A percentile compares a stretch with the other conserved stretches of the same genome.
These are phyloP conservation scores for Microtus ochrogaster DNA, from an alignment of 2,113 vertebrate genomes.

Conservation along the genomic window DNA sequence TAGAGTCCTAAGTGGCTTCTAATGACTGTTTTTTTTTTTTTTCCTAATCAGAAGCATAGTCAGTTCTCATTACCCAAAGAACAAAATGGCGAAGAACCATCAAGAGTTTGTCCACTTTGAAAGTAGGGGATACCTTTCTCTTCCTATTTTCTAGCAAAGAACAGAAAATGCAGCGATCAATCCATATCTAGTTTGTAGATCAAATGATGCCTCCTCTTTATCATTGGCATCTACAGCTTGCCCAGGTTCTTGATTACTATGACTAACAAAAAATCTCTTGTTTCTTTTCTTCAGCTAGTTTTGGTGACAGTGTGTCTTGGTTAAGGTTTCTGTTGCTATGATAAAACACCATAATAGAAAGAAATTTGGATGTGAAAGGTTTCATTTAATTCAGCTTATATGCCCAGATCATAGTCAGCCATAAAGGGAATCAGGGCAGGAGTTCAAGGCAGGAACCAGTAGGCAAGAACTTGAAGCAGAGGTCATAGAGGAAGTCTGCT, in stretches of 20 bases:
- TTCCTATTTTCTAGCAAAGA: rapidly evolving
- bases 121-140: not conserved
- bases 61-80: not conserved
- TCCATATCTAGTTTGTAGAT: not conserved
- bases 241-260: not conserved
- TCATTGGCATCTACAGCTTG: not conserved
- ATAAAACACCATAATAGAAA: not conserved
- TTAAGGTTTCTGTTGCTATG: not conserved
- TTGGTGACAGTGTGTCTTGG: too few relatives aligned
- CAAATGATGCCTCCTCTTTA: not conserved
- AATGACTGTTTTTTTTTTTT: not conserved
- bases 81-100: not conserved
- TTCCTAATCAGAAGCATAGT: not conserved
- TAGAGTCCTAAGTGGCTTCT: not conserved
- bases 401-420: not conserved
- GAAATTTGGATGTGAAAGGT: too few relatives aligned
- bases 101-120: not conserved
- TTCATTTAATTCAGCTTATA: not conserved
- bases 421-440: too few relatives aligned
- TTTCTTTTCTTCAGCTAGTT: not conserved
- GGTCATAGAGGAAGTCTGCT: not conserved
- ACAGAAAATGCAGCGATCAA: not conserved
- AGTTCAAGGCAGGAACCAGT: not conserved
- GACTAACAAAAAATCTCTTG: not conserved
- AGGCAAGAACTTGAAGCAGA: not conserved